Evolutionary conservation across 2,888 invertebrate species (phyloP), one percentile per base, ranked within the genome.

Genomic region (Drosophila longiperda): DNA sequence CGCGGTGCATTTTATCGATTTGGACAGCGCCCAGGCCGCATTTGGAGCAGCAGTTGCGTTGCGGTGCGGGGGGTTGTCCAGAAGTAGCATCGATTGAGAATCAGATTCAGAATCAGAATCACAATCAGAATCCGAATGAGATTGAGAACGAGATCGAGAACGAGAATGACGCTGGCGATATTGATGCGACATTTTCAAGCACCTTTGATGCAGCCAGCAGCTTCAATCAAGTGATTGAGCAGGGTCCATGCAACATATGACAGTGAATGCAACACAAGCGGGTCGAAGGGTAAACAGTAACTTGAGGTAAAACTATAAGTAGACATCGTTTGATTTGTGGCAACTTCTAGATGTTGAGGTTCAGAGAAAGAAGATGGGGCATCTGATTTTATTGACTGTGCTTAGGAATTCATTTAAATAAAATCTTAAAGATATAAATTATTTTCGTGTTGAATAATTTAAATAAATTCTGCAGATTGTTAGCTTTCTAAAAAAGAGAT

Each of bases 1-100:
- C 87, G 83, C 87, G 78, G 81, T 86, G 84, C 83, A 88, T 75
- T 86, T 84, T 86, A 84, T 84, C 83, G 89, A 86, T 88, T 78
- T 74, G 89, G 84, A 88, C 84, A 84, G 83, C 88, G 71, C 45
- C 75, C 78, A 34, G 76, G 68, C 80, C 80, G 80, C 80, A 80
- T 80, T 76, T 76, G 77, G 78, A 82, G 80, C 88, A 85, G 50
- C 69, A 45, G 62, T 20, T 38, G 70, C 42, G 60, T 1, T 33
- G 45, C 40, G 49, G 57, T n/a, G 29, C 57, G 26, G 50, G 61
- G 65, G 57, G 52, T 3, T 29, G 65, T 7, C 40, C 36, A 20
- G 26, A 34, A 73, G 57, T 48, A 60, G 55, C 67, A 50, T 4
- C 54, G 36, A 23, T 45, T 45, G 45, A 45, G 45, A 45, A 45